A percentile compares a stretch with the other conserved stretches of the same genome.
These are phyloP conservation scores for Drosophila setifemur DNA, from an alignment of 1,140 invertebrate species.

Conservation along the genomic window DNA sequence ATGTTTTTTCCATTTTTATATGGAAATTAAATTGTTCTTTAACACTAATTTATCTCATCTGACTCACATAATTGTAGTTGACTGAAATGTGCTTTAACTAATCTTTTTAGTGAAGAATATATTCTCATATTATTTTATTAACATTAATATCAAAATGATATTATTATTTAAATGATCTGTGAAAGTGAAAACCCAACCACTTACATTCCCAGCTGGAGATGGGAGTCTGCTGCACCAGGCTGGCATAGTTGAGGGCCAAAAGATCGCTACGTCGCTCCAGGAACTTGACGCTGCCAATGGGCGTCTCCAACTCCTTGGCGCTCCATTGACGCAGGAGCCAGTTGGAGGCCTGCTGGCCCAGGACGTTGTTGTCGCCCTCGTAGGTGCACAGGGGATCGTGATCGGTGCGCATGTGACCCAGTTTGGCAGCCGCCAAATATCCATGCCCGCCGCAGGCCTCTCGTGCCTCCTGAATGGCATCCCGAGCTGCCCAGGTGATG, in stretches of 20 bases:
- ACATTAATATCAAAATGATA: too few species aligned
- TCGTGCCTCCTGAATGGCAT: slow-evolving; percentile 94
- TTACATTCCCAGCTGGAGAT: slow-evolving; percentile 84
- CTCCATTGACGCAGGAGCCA: slow-evolving; percentile 89
- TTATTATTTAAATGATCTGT: too few species aligned
- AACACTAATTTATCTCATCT: too few species aligned
- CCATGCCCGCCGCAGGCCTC: slow-evolving; percentile 93
- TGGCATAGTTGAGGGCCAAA: slow-evolving; percentile 83
- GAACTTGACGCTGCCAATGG: slow-evolving; percentile 86
- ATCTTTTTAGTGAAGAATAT: too few species aligned
- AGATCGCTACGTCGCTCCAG: slow-evolving; percentile 84
- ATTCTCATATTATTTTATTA: too few species aligned
- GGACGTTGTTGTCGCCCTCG: slow-evolving; percentile 97
- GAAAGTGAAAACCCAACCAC: slow-evolving; percentile 53
- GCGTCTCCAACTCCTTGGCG: slow-evolving; percentile 84
- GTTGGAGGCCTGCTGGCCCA: slow-evolving; percentile 97
- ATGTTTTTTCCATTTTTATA: too few species aligned
- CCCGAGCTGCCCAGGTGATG: slow-evolving; percentile 91
- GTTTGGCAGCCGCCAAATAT: slow-evolving; percentile 86
- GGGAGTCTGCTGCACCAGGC: slow-evolving; percentile 34
- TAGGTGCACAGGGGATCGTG: slow-evolving; percentile 97
- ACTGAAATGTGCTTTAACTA: too few species aligned
- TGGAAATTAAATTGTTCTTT: too few species aligned
- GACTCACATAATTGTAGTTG: too few species aligned
- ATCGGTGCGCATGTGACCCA: slow-evolving; percentile 93